Evolutionary conservation across 1,140 invertebrate genomes (phyloP), one percentile per base, ranked within the genome.

Genomic region (Habropoda laboriosa): DNA sequence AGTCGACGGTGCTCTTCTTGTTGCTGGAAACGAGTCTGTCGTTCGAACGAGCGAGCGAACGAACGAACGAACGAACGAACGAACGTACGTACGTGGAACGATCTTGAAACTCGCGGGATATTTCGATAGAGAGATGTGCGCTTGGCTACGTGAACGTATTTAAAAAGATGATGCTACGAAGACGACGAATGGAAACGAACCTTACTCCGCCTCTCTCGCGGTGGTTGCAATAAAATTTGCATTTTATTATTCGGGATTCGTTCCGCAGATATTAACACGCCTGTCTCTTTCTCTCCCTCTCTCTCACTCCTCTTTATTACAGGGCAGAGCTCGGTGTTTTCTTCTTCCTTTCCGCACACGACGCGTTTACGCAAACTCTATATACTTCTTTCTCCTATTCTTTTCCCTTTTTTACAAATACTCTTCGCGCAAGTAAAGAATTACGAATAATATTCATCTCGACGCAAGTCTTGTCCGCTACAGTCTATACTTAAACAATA

Each of bases 391-490:
- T 68, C 3, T 67, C n/a, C n/a, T n/a, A n/a, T n/a, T 16, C 7
- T 40, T 21, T 27, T n/a, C 40, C 24, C 61, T 13, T 35, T 55
- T 74, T 73, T 78, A 79, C 70, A 79, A 57, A 58, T 80, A 53
- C 70, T 57, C 40, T 42, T 70, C 73, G 21, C 32, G 75, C 70
- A 70, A 78, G 55, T 55, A 86, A 82, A 81, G 63, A 42, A 76
- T 81, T 87, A 82, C 67, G 77, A 82, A 79, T 80, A 88, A 83
- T 79, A 75, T 80, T n/a, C 79, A 74, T 84, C 66, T 85, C 81
- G 82, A 79, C 81, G 67, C 57, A 80, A 86, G 80, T 88, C 83
- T 89, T 85, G 87, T 91, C 82, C 86, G 72, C 82, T 87, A 88
- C 76, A 85, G 32, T 64, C 57, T 81, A 81, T 73, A 55, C 80